phyloP scores from a whole-genome alignment of 2,797 vertebrate genomes.

The Orestias chungarensis region DNA sequence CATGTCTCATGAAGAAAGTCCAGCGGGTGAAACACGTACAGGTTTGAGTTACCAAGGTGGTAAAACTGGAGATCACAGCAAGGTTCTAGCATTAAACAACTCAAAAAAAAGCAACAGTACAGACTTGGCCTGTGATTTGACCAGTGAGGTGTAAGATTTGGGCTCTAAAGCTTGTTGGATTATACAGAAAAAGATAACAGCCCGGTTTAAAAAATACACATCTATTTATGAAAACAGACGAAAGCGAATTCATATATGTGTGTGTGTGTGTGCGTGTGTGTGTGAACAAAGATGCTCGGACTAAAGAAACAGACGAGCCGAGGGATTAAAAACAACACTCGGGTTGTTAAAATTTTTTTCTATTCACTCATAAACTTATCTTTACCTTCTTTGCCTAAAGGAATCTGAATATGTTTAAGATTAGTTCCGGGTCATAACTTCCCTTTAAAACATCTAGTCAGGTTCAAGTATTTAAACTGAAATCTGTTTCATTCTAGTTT shows the following conservation, averaged over 20 bases:
- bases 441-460: too few species aligned
- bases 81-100: not conserved
- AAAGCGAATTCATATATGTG: not conserved
- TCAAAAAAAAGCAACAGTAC: conserved; percentile 5
- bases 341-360: not conserved
- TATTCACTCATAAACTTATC: not conserved
- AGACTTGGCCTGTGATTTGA: not conserved
- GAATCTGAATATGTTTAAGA: not conserved
- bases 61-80: conserved; percentile 5
- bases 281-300: not conserved
- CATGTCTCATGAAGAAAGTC: conserved; percentile 15
- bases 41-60: conserved; percentile 16
- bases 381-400: not conserved
- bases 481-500: not conserved
- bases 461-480: not conserved
- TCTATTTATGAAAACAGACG: not conserved
- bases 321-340: not conserved
- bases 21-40: conserved; percentile 41
- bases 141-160: not conserved
- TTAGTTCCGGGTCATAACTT: not conserved
- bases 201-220: not conserved
- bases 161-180: not conserved
- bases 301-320: not conserved
- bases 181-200: conserved; percentile 3
- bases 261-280: not conserved